Conservation (phyloP, 2,113 vertebrate species). For the Blennius ocellaris region DNA sequence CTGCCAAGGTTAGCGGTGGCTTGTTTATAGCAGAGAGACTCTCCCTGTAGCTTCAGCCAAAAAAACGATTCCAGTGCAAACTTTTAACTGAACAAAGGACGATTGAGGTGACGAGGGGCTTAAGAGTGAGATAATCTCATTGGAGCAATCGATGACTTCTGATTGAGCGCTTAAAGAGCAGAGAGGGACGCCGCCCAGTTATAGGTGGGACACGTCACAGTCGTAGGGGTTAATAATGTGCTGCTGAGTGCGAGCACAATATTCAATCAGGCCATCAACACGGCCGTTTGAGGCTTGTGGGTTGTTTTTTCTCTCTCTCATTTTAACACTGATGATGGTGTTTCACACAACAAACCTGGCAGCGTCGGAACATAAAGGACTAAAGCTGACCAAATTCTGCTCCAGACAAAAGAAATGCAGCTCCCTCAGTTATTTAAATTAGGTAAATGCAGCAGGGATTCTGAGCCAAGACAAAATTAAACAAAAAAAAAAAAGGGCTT, state of each 20-base stretch:
- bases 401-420: too few relatives aligned
- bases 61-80: constrained; percentile 38
- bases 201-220: constrained; percentile 4
- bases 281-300: too few relatives aligned
- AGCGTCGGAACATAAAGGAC: too few relatives aligned
- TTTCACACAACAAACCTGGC: too few relatives aligned
- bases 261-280: constrained; percentile 19
- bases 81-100: constrained; percentile 49
- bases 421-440: too few relatives aligned
- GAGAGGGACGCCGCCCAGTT: constrained; percentile 4
- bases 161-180: constrained; percentile 58
- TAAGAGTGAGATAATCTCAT: constrained; percentile 71
- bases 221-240: neutral
- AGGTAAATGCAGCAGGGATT: neutral
- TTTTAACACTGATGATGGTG: too few relatives aligned
- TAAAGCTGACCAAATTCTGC: too few relatives aligned
- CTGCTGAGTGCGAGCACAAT: neutral
- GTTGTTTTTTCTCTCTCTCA: neutral
- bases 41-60: constrained; percentile 14
- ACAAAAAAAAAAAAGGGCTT: neutral
- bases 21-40: neutral
- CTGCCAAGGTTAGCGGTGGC: neutral
- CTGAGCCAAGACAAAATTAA: neutral
- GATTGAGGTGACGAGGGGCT: constrained; percentile 70
- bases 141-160: constrained; percentile 65